A percentile compares a stretch with the other conserved stretches of the same genome.
Evolutionary conservation across 2,797 vertebrate species (phyloP).

Genomic region (Fistularia commersonii): DNA sequence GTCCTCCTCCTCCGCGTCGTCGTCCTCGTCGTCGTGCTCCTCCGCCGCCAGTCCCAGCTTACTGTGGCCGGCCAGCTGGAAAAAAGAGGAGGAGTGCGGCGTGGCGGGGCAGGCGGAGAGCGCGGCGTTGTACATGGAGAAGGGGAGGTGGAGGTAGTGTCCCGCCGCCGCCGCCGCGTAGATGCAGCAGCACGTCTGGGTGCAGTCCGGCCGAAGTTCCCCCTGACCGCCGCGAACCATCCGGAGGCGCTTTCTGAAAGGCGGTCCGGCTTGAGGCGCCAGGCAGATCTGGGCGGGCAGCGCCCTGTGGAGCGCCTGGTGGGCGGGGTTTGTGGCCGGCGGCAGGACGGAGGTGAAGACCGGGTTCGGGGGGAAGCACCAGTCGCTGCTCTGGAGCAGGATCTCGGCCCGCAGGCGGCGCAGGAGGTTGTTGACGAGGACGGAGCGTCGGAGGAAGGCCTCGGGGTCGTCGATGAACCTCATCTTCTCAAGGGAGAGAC

Average conservation of each 20-base stretch:
- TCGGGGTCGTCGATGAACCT: slow-evolving; percentile 95
- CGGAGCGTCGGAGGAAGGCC: slow-evolving; percentile 90
- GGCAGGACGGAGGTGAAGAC: slow-evolving; percentile 36
- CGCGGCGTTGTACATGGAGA: slow-evolving; percentile 79
- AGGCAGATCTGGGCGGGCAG: slow-evolving; percentile 59
- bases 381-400: slow-evolving; percentile 87
- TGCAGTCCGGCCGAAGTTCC: slow-evolving; percentile 74
- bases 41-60: slow-evolving; percentile 51
- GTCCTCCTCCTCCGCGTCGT: slow-evolving; percentile 51
- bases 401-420: slow-evolving; percentile 91
- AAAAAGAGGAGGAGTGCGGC: slow-evolving; percentile 68
- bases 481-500: slow-evolving; percentile 94
- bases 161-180: slow-evolving; percentile 75
- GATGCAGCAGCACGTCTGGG: slow-evolving; percentile 90
- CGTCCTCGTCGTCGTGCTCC: slow-evolving; percentile 50
- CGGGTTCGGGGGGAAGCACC: slow-evolving; percentile 83
- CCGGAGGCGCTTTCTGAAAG: slow-evolving; percentile 86
- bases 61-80: slow-evolving; percentile 62
- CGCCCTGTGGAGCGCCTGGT: slow-evolving; percentile 53
- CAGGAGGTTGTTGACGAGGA: slow-evolving; percentile 95
- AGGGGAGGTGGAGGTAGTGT: slow-evolving; percentile 87
- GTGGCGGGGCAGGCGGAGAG: slow-evolving; percentile 73
- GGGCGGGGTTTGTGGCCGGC: slow-evolving; percentile 24
- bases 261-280: slow-evolving; percentile 69
- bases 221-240: slow-evolving; percentile 70